Evolutionary conservation across 1,140 invertebrate genomes (phyloP).

Genomic region (Zaprionus ghesquierei): DNA sequence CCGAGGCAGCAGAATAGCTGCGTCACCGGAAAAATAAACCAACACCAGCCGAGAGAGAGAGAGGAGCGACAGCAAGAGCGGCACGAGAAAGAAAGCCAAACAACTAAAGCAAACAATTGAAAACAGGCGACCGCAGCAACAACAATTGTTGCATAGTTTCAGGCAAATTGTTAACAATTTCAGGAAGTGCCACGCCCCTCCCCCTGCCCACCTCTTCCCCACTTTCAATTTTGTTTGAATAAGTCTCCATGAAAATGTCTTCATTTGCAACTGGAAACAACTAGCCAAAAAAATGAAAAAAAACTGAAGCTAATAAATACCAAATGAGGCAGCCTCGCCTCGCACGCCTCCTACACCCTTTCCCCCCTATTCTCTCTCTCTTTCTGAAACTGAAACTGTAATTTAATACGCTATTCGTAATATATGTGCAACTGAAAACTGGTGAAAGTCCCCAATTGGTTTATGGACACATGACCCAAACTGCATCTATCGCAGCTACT

Average conservation of each 20-base stretch:
- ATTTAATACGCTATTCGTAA: no score
- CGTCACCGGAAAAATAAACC: constrained; percentile 15
- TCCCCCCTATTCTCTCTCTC: no score
- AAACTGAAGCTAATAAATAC: not conserved
- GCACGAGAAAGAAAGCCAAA: not conserved
- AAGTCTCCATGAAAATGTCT: not conserved
- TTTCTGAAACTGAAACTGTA: no score
- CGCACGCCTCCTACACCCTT: no score
- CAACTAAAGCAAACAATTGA: not conserved
- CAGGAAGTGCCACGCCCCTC: not conserved
- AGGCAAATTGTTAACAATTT: not conserved
- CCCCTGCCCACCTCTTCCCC: no score
- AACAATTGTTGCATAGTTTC: constrained; percentile 21
- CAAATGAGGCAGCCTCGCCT: no score
- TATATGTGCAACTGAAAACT: no score
- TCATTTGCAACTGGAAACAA: not conserved
- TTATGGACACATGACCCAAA: not conserved
- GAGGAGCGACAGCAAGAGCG: not conserved
- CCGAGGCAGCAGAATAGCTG: constrained; percentile 32
- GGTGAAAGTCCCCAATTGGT: not conserved
- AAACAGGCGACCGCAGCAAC: not conserved
- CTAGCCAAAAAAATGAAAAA: no score
- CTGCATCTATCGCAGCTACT: no score
- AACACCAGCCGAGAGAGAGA: not conserved
- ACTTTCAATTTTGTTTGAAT: no score